A percentile compares a stretch with the other conserved stretches of the same genome.
These are phyloP conservation scores for Theristicus caerulescens DNA, from an alignment of 2,113 vertebrate genomes.

Conservation along the genomic window DNA sequence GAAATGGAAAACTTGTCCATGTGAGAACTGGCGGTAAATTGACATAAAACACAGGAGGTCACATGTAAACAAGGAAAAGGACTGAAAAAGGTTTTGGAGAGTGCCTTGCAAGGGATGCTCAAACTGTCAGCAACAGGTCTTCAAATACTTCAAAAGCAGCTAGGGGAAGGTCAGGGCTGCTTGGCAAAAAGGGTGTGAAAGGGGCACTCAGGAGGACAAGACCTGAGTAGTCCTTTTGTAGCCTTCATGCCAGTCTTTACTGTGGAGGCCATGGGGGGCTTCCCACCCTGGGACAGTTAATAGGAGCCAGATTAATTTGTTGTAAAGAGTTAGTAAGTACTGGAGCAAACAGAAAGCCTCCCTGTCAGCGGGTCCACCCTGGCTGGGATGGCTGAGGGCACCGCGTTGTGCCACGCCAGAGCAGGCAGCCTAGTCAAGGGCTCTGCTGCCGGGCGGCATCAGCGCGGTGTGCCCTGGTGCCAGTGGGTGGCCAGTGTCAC, in stretches of 20 bases:
- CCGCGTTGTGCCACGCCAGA: not conserved
- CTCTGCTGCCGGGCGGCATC: not conserved
- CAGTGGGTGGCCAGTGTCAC: rapidly evolving
- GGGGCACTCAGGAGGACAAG: not conserved
- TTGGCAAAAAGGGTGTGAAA: not conserved
- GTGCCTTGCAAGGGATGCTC: not conserved
- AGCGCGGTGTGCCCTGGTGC: rapidly evolving
- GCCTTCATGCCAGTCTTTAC: not conserved
- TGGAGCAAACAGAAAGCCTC: not conserved
- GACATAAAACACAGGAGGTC: not conserved
- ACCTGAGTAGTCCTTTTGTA: not conserved
- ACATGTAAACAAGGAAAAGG: not conserved
- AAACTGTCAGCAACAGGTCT: not conserved
- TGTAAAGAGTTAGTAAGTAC: not conserved
- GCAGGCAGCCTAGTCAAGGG: not conserved
- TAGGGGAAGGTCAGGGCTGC: not conserved
- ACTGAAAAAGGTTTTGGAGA: not conserved
- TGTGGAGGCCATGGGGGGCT: not conserved
- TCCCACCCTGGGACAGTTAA: not conserved
- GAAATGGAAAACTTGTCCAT: not conserved
- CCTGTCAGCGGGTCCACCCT: too few relatives aligned
- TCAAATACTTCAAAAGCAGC: not conserved
- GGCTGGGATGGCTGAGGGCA: too few relatives aligned
- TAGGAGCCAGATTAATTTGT: not conserved
- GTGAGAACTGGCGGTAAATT: not conserved